Conservation (phyloP, 2,113 vertebrate species). For the Ptilonorhynchus violaceus region DNA sequence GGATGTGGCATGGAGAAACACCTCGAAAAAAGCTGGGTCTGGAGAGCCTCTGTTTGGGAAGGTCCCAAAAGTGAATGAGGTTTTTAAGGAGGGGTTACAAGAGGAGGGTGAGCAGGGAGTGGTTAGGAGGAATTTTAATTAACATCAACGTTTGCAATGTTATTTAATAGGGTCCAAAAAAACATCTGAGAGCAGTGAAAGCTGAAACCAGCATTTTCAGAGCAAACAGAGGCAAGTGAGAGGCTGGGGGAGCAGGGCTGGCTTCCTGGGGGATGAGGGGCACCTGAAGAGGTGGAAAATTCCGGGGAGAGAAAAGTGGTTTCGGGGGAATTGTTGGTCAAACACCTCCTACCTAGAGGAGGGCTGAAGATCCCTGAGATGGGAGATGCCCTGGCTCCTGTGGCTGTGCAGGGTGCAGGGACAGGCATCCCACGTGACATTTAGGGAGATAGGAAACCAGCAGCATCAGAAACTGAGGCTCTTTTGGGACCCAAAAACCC, state of each 20-base stretch:
- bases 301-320: neutral
- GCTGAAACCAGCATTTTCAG: neutral
- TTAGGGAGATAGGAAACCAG: neutral
- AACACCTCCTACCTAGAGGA: neutral
- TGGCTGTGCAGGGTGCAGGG: fast-evolving
- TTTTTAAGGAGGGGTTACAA: conserved; percentile 30
- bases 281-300: neutral
- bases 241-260: neutral
- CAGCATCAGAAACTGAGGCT: neutral
- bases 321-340: neutral
- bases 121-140: conserved; percentile 55
- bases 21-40: neutral
- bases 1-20: neutral
- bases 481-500: neutral
- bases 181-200: conserved; percentile 4
- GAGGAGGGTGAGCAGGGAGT: neutral
- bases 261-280: neutral
- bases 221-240: neutral
- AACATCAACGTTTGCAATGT: neutral
- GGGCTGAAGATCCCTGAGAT: neutral
- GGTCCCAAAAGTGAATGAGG: conserved; percentile 22
- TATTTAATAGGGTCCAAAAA: conserved; percentile 26
- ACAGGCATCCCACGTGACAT: neutral
- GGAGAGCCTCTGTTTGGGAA: neutral
- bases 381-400: neutral